Base-by-base conservation (phyloP, 2,888 invertebrate species). In the Lepeophtheirus nordmannii region DNA sequence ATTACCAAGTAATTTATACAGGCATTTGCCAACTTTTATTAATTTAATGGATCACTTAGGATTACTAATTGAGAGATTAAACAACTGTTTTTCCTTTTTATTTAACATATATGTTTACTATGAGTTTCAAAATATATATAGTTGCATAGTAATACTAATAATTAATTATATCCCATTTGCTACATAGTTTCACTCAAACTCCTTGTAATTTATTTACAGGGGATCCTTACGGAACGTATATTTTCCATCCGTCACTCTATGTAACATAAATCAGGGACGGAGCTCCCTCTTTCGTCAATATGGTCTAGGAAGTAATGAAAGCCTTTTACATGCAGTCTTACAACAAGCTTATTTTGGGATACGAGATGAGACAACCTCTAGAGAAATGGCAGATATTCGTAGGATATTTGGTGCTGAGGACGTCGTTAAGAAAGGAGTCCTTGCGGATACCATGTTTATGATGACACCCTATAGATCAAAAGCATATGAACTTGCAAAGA, bases 241-340 rank as follows among this genome's bases (percentile, higher is more conserved):
- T 40, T 62, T 62, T 40, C 62, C 62, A 14, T 40, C 40, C 7
- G 62, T 62, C 14, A 62, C 62, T 9, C 41, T 62, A 20, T 62
- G 62, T 41, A 62, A 62, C 40, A 62, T 62, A 30, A 62, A 62
- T 41, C 62, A 62, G 20, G 62, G 62, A n/a, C 62, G 62, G 20
- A 62, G 62, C 17, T 62, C 62, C 1, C 17, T 62, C 8, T 62
- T 62, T 62, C 62, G 40, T 40, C 39, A 38, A 20, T 38, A 39
- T 38, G 62, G 62, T 3, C 41, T 62, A 10, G 30, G 38, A 17
- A 38, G 39, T 14, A 62, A 62, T 8, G 23, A 40, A 20, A 62
- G 38, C 41, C 41, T 62, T 10, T 41, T 62, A 40, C n/a, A 40
- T 11, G 41, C 62, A 20, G 62, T 62, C 8, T 17, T 62, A 1